A percentile compares a stretch with the other conserved stretches of the same genome.
These are phyloP conservation scores for Oryzias dopingdopingensis DNA, from an alignment of 2,797 vertebrate species.

Conservation along the genomic window DNA sequence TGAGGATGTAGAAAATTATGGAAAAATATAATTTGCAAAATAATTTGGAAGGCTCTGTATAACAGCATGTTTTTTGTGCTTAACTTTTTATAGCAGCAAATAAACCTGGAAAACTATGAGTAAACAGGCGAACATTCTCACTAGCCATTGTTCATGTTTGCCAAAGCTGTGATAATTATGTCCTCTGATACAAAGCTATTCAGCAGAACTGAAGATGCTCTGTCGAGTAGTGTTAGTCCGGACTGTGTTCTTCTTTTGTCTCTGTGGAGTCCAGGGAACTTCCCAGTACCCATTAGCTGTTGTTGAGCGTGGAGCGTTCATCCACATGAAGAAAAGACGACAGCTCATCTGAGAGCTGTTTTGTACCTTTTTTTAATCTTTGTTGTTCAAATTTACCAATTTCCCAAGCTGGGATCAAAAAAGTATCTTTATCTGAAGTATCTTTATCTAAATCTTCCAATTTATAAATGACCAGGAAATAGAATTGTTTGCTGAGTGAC, in stretches of 20 bases:
- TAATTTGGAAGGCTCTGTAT: no score
- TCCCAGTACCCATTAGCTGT: conserved; percentile 15
- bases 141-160: conserved; percentile 27
- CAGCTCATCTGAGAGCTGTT: background rate
- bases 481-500: no score
- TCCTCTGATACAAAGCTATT: conserved; percentile 28
- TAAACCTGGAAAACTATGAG: conserved; percentile 29
- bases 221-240: conserved; percentile 38
- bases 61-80: no score
- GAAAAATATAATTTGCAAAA: no score
- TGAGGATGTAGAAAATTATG: no score
- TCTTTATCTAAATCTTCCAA: no score
- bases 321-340: conserved; percentile 12
- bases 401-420: no score
- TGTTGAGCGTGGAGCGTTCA: conserved; percentile 13
- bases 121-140: conserved; percentile 29
- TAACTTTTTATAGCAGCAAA: no score
- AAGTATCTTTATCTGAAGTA: no score
- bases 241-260: conserved; percentile 36
- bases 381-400: no score
- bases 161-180: conserved; percentile 30
- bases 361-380: background rate
- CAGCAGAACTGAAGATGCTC: conserved; percentile 39
- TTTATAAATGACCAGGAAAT: no score
- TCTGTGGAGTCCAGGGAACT: conserved; percentile 47